Base-by-base conservation (phyloP, 2,888 invertebrate genomes). In the Parnassius mnemosyne region DNA sequence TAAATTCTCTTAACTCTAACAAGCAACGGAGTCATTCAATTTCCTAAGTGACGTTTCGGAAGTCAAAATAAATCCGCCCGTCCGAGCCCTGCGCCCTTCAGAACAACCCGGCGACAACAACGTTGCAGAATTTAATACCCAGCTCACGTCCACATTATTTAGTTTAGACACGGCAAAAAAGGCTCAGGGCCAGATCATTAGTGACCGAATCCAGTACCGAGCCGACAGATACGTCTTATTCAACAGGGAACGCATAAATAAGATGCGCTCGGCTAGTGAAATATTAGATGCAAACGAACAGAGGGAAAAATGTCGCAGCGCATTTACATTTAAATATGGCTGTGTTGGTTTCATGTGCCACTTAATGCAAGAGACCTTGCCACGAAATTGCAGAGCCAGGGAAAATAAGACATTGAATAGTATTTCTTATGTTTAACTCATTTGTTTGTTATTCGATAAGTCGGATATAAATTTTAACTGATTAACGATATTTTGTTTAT, bases 231-330 rank as follows among this genome's bases (percentile, higher is more conserved):
- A 89, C 82, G 77, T 82, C 83, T 91, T 84, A 87, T 81, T 91
- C 89, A 81, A 73, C 75, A 67, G 71, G 65, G 68, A 65, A 71
- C 71, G 78, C 73, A 89, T 86, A 85, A 87, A 88, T 81, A 86
- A 86, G 87, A 87, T 81, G 83, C 78, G 72, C 76, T 69, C 67
- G 13, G 70, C 77, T 76, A 78, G 80, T 83, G 81, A 87, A 86
- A 86, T 85, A 87, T 87, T 85, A 87, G 83, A 89, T 89, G 87
- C 86, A 85, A 84, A 84, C 75, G 72, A 73, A 74, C 79, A 68
- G 70, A 77, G 70, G 83, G 83, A 89, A 89, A 90, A 88, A 89
- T 88, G 87, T 83, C 74, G 83, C 68, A 61, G 69, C 63, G 64
- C 67, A 89, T 89, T 88, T 83, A 74, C 88, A 90, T 89, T 81